phyloP scores from a whole-genome alignment of 1,140 invertebrate genomes.

The Daktulosphaira vitifoliae region DNA sequence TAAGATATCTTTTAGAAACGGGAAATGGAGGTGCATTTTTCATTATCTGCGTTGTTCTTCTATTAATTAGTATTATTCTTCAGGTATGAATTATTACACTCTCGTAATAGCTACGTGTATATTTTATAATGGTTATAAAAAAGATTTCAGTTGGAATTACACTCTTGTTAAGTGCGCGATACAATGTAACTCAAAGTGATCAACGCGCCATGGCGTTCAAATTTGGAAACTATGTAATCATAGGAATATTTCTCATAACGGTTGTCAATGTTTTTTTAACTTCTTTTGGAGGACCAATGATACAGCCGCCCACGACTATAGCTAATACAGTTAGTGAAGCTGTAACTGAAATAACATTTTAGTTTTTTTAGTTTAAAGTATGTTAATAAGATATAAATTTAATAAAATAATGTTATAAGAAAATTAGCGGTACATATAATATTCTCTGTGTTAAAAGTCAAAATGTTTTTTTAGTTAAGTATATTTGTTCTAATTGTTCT shows the following conservation, averaged over 20 bases:
- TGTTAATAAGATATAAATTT: too few relatives aligned
- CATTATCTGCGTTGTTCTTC: constrained; percentile 63
- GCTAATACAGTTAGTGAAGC: not conserved
- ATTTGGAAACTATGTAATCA: constrained; percentile 72
- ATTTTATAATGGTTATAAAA: constrained; percentile 32
- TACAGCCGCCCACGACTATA: not conserved
- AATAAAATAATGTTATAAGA: too few relatives aligned
- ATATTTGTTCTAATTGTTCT: too few relatives aligned
- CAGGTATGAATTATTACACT: constrained; percentile 65
- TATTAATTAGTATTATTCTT: constrained; percentile 65
- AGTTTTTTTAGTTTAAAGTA: too few relatives aligned
- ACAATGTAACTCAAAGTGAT: constrained; percentile 66
- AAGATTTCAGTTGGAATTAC: constrained; percentile 70
- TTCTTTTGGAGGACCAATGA: constrained; percentile 62
- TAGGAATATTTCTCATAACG: constrained; percentile 73
- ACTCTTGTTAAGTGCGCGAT: constrained; percentile 70
- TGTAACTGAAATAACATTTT: too few relatives aligned
- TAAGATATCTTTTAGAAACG: constrained; percentile 72
- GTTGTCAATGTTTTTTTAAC: constrained; percentile 80
- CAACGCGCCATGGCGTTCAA: constrained; percentile 65
- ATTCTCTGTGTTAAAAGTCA: too few relatives aligned
- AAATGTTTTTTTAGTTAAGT: too few relatives aligned
- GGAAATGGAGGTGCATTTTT: constrained; percentile 61
- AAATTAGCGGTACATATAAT: too few relatives aligned
- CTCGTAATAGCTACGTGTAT: too few relatives aligned